Evolutionary conservation across 2,888 invertebrate genomes (phyloP).

Genomic region (Callosobruchus maculatus): DNA sequence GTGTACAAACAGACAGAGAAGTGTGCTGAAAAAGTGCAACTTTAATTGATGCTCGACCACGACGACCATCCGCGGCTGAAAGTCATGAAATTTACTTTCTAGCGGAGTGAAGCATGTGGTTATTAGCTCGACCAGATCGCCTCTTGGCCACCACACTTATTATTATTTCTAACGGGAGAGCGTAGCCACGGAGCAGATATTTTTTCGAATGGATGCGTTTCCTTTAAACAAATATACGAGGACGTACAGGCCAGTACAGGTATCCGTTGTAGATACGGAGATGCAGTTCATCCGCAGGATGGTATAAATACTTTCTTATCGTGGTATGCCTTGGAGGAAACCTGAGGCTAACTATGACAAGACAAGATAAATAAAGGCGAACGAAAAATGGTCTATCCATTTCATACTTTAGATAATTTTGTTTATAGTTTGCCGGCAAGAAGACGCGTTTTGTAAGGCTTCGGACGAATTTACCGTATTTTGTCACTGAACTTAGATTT

Average conservation of each 20-base stretch:
- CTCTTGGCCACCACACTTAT: not conserved
- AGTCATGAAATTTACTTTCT: constrained; percentile 22
- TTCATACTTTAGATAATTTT: too few species aligned
- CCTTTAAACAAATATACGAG: not conserved
- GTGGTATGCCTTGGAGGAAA: not conserved
- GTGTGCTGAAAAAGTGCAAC: constrained; percentile 21
- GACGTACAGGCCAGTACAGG: not conserved
- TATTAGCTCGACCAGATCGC: constrained; percentile 6
- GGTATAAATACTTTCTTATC: not conserved
- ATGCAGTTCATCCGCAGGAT: not conserved
- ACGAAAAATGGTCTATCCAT: too few species aligned
- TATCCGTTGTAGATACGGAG: not conserved
- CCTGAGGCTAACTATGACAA: too few species aligned
- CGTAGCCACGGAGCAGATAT: not conserved
- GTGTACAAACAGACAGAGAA: constrained; percentile 4
- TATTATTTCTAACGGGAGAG: constrained; percentile 8
- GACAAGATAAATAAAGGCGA: too few species aligned
- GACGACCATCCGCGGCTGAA: constrained; percentile 15
- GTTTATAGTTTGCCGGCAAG: too few species aligned
- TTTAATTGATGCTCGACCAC: not conserved
- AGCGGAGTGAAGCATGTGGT: constrained; percentile 16
- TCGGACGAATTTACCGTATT: too few species aligned
- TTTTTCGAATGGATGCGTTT: not conserved
- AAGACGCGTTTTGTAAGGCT: too few species aligned
- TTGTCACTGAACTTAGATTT: too few species aligned